A percentile compares a stretch with the other conserved stretches of the same genome.
Evolutionary conservation across 2,797 vertebrate species (phyloP).

Genomic region (Cercopithecus petaurista): DNA sequence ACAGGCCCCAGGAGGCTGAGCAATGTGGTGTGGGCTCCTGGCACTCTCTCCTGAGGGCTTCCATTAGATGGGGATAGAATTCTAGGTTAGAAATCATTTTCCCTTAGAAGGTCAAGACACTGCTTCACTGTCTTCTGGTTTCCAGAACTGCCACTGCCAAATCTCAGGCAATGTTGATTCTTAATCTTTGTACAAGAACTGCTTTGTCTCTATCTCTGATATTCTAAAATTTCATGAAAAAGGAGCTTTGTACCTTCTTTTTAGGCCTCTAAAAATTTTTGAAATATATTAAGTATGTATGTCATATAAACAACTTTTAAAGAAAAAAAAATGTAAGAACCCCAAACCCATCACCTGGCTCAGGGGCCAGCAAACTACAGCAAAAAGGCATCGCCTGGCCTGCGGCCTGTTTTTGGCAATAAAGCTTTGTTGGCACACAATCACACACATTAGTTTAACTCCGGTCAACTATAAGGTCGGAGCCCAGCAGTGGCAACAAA

Average conservation of each 20-base stretch:
- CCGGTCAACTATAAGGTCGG: background rate
- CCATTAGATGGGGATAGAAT: background rate
- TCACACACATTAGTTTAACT: background rate
- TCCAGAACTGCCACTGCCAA: background rate
- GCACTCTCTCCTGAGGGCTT: background rate
- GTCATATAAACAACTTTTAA: constrained; percentile 23
- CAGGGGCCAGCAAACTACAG: background rate
- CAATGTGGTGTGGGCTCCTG: background rate
- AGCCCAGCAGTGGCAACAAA: background rate
- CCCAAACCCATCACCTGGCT: background rate
- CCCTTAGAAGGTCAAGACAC: background rate
- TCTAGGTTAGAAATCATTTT: constrained; percentile 7
- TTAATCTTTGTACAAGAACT: background rate
- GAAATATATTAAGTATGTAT: background rate
- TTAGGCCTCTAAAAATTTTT: background rate
- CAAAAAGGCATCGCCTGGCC: background rate
- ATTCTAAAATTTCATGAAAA: background rate
- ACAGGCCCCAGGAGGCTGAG: background rate
- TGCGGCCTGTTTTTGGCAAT: background rate
- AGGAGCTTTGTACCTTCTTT: background rate
- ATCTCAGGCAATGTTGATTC: constrained; percentile 1
- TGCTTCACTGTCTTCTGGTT: background rate
- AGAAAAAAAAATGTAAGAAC: background rate
- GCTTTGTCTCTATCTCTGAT: background rate
- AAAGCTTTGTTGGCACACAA: background rate